Conservation (phyloP, 2,888 invertebrate species). For the Theodoxus fluviatilis region DNA sequence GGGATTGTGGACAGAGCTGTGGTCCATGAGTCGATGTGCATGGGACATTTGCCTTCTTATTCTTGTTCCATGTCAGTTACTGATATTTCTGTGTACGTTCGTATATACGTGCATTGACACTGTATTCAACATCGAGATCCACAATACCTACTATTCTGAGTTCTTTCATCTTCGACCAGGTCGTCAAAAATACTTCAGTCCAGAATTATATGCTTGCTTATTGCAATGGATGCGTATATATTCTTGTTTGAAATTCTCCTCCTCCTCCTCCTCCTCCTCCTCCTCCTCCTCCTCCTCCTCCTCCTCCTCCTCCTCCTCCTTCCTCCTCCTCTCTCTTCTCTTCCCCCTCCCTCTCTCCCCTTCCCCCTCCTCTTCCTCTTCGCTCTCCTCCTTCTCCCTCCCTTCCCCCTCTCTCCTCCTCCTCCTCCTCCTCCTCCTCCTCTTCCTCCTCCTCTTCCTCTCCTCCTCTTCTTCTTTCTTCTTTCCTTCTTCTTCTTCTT, state of each 20-base stretch:
- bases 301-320: not conserved
- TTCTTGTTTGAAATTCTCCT: not conserved
- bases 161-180: too few relatives aligned
- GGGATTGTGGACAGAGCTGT: too few relatives aligned
- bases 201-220: not conserved
- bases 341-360: not conserved
- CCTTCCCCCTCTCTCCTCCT: not conserved
- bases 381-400: not conserved
- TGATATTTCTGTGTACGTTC: too few relatives aligned
- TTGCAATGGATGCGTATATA: not conserved
- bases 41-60: too few relatives aligned
- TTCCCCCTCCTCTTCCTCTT: not conserved
- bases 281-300: not conserved
- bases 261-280: constrained; percentile 4
- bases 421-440: too few relatives aligned
- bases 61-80: too few relatives aligned
- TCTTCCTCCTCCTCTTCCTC: not conserved
- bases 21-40: too few relatives aligned
- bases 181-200: not conserved
- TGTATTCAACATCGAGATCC: too few relatives aligned
- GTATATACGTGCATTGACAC: too few relatives aligned
- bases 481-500: not conserved
- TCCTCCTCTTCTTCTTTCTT: not conserved
- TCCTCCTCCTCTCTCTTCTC: not conserved
- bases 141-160: too few relatives aligned